Evolutionary conservation across 1,140 invertebrate genomes (phyloP), one percentile per base, ranked within the genome.

Genomic region (Drosophila erecta): DNA sequence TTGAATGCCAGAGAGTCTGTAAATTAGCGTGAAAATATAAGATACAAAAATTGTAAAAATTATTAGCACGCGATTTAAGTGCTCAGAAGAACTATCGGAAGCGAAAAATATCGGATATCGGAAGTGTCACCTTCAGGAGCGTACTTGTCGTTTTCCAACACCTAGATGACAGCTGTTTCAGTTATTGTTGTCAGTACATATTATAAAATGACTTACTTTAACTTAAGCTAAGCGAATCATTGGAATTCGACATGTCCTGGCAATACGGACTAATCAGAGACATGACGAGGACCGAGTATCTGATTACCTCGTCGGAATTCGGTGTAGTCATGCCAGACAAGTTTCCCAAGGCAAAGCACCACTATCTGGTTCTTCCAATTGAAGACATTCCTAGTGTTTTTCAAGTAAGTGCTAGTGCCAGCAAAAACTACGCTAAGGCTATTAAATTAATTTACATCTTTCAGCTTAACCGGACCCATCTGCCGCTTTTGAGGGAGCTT

Each of bases 311-410:
- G 70, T 95, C 96, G 72, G 94, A 97, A 55, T 86, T 93, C 70
- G 80, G 96, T 20, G 94, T 95, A 58, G 94, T 96, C 1, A 96
- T 97, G 57, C 94, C 93, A 75, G 96, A 97, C 80, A 96, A 95
- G 91, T 97, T 95, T 93, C 96, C 96, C 1, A 97, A 97, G 93
- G 95, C 96, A 2, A 93, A 94, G 87, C 93, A 94, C 90, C 97
- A 98, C 93, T 98, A 95, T 92, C 93, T 98, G 20, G 93, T 97
- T 15, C 78, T 98, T 50, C 96, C 97, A 10, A 94, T 94, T 77
- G 94, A 95, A 76, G 93, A 96, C 71, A 96, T 98, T 44, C 90
- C 92, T 7, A 95, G 94, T 64, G 93, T 98, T 50, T 96, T 94
- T 51, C 53, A 84, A 30, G 91, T 69, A 14, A 57, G 10, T 17